Evolutionary conservation across 2,113 vertebrate species (phyloP).

Genomic region (Calyptomena viridis): DNA sequence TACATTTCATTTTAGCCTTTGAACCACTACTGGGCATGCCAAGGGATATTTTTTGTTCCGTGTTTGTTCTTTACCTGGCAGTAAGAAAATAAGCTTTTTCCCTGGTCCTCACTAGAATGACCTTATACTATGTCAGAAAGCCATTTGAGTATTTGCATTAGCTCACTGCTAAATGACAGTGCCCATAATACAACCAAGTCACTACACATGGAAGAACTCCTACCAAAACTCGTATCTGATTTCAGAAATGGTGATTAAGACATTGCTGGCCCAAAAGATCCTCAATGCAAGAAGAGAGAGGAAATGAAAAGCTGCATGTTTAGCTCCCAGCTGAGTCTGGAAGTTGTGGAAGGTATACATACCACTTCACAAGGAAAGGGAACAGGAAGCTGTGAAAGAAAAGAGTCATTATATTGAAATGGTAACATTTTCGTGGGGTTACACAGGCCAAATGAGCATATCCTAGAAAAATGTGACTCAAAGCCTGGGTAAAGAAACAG

Average conservation of each 20-base stretch:
- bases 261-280: background rate
- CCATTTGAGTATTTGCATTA: background rate
- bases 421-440: conserved; percentile 40
- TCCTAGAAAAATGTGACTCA: conserved; percentile 49
- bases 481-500: conserved; percentile 12
- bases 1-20: background rate
- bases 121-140: background rate
- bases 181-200: background rate
- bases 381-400: conserved; percentile 56
- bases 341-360: conserved; percentile 52
- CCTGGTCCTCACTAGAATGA: background rate
- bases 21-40: background rate
- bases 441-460: conserved; percentile 44
- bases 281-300: background rate
- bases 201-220: background rate
- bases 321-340: conserved; percentile 37
- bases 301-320: conserved; percentile 44
- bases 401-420: conserved; percentile 51
- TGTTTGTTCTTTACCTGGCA: background rate
- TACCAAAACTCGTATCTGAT: background rate
- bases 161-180: background rate
- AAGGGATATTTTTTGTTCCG: background rate
- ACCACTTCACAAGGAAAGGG: conserved; percentile 54
- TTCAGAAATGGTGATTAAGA: background rate
- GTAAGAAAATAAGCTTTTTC: background rate